Base-by-base conservation (phyloP, 2,113 vertebrate genomes). In the Brachyistius frenatus region DNA sequence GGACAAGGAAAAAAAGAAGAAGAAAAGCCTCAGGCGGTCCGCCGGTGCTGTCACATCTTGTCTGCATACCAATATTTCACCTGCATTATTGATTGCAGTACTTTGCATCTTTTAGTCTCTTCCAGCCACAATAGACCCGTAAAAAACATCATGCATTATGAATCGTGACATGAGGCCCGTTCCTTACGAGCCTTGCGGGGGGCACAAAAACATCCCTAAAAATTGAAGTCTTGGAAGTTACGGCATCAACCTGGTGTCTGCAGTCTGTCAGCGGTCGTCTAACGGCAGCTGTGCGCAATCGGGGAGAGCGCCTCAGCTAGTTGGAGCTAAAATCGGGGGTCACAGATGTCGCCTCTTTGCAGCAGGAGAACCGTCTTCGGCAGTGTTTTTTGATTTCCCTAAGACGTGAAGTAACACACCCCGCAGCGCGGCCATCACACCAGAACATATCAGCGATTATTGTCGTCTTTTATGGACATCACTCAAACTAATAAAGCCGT, bases 1-100 rank as follows among this genome's bases (percentile, higher is more conserved):
- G 63, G 47, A 61, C 44, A 72, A 60, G 61, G 30, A 31, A 46
- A 23, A 50, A 9, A n/a, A 54, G 35, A 14, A 2, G 41, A 30
- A 52, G 5, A 23, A 56, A 37, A 23, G 31, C 73, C 76, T 81
- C 76, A 62, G 70, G 83, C 86, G 76, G 68, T 78, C 73, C 0
- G 30, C 54, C 31, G 41, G 77, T n/a, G 57, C 85, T 84, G 91
- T 82, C 87, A 86, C 81, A 80, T 91, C 87, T 68, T 0, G 67
- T 87, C 77, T 75, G 74, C 76, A 74, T 86, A 72, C 70, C 82
- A 65, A 89, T 86, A 88, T 79, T 70, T 85, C 76, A 89, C 84
- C 78, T 93, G 83, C 82, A 91, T 94, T 92, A 91, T 91, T 92
- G 86, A 93, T 92, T 69, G 75, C 36, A 8, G 69, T 50, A 52